Evolutionary conservation across 1,140 invertebrate species (phyloP), one percentile per base, ranked within the genome.

Genomic region (Danaus melanippus): DNA sequence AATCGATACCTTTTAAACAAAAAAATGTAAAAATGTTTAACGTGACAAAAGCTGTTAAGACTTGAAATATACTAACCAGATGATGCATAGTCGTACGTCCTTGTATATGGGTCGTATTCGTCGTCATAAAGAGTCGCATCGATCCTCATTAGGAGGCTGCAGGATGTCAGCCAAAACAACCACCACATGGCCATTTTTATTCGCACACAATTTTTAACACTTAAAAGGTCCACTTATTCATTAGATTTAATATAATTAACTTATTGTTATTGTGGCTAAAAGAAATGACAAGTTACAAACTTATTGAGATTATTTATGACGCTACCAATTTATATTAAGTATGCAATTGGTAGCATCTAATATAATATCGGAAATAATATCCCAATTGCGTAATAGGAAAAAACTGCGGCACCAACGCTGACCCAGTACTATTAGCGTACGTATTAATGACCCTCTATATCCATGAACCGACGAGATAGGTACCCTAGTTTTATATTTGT

Each of bases 71-170:
- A 53, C 69, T 80, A 71, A 86, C 83, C 83, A 60, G 80, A 61
- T 56, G 53, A 67, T 46, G 71, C 71, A 60, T 71, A 80, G 64
- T 86, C 79, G 50, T 81, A 82, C n/a, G 52, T 55, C 62, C 70
- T 79, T 0, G 83, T 86, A 56, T 83, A 86, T 8, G 73, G 59
- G 54, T 86, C 83, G 62, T 80, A 84, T 48, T 86, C 83, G 32
- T 84, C 78, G 59, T 86, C 83, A 47, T 86, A 86, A 8, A 83
- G 55, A 8, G 83, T 66, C 6, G 75, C 76, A 9, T 75, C 62
- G 12, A 60, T 56, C 39, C 46, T 69, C 10, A 61, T 58, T 17
- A 79, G 44, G 8, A 78, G 51, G 45, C 60, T 53, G 46, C 66
- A 64, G 32, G 58, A 49, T 12, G 67, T 58, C 9, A 70, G 53